A percentile compares a stretch with the other conserved stretches of the same genome.
Conservation (phyloP, 2,797 vertebrate genomes). For the Odontamblyopus rebecca region DNA sequence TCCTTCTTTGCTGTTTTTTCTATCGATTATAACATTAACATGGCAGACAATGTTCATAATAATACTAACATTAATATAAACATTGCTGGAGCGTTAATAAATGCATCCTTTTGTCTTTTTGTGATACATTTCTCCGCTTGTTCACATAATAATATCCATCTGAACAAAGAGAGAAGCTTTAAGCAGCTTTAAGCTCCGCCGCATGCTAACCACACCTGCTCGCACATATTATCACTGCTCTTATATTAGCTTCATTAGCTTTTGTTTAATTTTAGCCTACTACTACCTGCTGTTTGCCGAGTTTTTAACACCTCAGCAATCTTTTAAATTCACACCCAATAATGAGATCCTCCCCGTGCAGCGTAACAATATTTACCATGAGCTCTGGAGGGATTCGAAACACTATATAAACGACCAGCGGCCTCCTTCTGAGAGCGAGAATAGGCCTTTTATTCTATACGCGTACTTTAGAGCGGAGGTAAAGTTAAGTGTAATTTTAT, state of each 20-base stretch:
- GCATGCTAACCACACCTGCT: not conserved
- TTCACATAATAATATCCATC: not conserved
- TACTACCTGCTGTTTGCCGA: conserved; percentile 2
- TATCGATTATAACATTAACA: too few relatives aligned
- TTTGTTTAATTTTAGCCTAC: not conserved
- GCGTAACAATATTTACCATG: conserved; percentile 15
- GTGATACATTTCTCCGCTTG: not conserved
- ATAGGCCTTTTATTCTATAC: not conserved
- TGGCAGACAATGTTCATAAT: too few relatives aligned
- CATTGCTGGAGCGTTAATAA: too few relatives aligned
- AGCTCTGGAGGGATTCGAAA: conserved; percentile 14
- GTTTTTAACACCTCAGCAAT: conserved; percentile 17
- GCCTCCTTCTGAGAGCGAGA: conserved; percentile 2
- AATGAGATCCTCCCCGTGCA: conserved; percentile 18
- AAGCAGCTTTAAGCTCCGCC: not conserved
- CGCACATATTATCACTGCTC: not conserved
- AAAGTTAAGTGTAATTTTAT: not conserved
- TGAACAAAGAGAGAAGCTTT: too few relatives aligned
- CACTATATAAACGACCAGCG: not conserved
- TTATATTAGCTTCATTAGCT: not conserved
- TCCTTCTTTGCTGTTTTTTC: too few relatives aligned
- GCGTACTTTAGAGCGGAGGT: too few relatives aligned
- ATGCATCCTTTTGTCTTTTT: too few relatives aligned
- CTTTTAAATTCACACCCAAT: conserved; percentile 13
- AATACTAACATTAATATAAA: too few relatives aligned